These are phyloP conservation scores for Bostrychus sinensis DNA, from an alignment of 2,113 vertebrate species.

Conservation along the genomic window DNA sequence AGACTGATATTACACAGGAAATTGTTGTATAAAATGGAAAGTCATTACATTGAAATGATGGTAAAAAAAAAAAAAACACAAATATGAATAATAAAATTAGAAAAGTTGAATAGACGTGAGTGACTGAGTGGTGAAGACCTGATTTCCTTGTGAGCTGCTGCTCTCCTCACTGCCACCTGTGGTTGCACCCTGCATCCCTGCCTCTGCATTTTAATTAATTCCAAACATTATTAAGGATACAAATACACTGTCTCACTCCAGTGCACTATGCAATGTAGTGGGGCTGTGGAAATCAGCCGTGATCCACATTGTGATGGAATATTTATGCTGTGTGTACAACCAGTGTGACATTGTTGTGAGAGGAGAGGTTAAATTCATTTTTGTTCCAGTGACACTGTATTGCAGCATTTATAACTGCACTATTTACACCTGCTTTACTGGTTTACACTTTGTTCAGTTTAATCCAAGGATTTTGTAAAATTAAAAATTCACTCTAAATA, in stretches of 20 bases:
- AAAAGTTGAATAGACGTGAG: constrained; percentile 41
- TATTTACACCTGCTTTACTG: background rate
- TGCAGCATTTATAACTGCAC: background rate
- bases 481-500: background rate
- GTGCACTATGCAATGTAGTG: constrained; percentile 37
- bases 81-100: constrained; percentile 53
- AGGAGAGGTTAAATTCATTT: constrained; percentile 10
- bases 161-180: constrained; percentile 50
- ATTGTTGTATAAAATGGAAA: constrained; percentile 72
- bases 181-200: constrained; percentile 52
- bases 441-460: background rate
- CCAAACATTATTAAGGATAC: constrained; percentile 67
- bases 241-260: constrained; percentile 60
- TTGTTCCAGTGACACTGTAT: background rate
- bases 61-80: constrained; percentile 36
- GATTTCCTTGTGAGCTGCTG: constrained; percentile 22
- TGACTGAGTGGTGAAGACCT: constrained; percentile 42
- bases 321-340: constrained; percentile 41
- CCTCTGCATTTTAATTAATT: constrained; percentile 70
- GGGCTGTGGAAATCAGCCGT: constrained; percentile 52
- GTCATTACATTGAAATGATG: constrained; percentile 46
- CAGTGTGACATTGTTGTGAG: constrained; percentile 29
- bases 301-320: constrained; percentile 57
- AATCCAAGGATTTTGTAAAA: background rate
- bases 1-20: constrained; percentile 72